Percentiles rank a stretch among this genome's conserved stretches.
phyloP scores from a whole-genome alignment of 1,140 invertebrate genomes.

The Berghia stephanieae region DNA sequence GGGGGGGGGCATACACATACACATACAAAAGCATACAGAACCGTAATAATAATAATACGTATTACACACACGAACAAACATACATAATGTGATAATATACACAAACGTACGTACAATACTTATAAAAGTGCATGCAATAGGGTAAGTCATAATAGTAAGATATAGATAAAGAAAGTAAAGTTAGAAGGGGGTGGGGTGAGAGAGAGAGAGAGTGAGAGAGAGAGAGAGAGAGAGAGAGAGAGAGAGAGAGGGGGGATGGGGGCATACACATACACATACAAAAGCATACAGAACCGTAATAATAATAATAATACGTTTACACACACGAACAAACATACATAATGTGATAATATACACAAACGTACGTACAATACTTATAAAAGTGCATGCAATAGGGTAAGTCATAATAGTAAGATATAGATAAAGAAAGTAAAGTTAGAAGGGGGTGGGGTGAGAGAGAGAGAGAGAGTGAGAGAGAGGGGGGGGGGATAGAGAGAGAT shows the following conservation, averaged over 20 bases:
- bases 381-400: too few species aligned
- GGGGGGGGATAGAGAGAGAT: neutral
- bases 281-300: too few species aligned
- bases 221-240: neutral
- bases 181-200: neutral
- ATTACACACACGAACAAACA: conserved; percentile 3
- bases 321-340: neutral
- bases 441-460: neutral
- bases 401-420: neutral
- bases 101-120: conserved; percentile 13
- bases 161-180: neutral
- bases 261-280: too few species aligned
- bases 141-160: too few species aligned
- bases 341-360: neutral
- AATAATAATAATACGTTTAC: too few species aligned
- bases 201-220: neutral
- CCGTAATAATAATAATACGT: too few species aligned
- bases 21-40: too few species aligned
- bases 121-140: too few species aligned
- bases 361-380: too few species aligned
- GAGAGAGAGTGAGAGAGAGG: neutral
- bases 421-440: neutral
- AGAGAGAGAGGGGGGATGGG: neutral
- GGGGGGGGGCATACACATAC: too few species aligned
- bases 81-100: neutral